Base-by-base conservation (phyloP, 2,113 vertebrate species). In the Cheirogaleus medius region DNA sequence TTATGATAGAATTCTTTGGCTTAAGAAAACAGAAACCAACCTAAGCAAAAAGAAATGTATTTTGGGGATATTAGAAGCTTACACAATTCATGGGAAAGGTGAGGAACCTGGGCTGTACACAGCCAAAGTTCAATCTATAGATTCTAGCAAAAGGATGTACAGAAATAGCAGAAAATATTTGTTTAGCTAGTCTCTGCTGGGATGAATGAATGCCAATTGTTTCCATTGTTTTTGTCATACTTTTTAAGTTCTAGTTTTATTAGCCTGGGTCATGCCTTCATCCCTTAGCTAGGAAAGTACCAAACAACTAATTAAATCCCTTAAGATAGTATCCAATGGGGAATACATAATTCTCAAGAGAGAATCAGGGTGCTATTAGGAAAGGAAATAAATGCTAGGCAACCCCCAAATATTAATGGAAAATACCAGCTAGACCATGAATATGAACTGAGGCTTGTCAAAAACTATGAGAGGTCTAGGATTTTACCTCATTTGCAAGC, bases 141-240 rank as follows among this genome's bases (percentile, higher is more conserved):
- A 68, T 56, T 84, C 37, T 85, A 92, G 60, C 66, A 80, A 95
- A 77, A 90, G 34, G 63, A 87, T 32, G 6, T 58, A 37, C 37
- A 80, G 63, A 95, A 95, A 90, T n/a, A 83, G 47, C 49, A 83
- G 91, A 76, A 92, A 81, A 68, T 56, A 27, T 5, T 56, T 96
- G 73, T 82, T 87, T 83, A 77, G 60, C 32, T 68, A 37, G 44
- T 80, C 20, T 8, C 80, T 74, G 44, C n/a, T 49, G 21, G 23
- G 66, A 47, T 34, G 58, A 85, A 66, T 39, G 49, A 64, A n/a
- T 34, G 34, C 8, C 37, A 44, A 39, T 37, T 90, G 64, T 77
- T 81, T 94, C 56, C 81, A 88, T 18, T 81, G 81, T 94, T n/a
- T 94, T 77, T 81, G 74, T 49, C 81, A 34, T 34, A 86, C 49